phyloP scores from a whole-genome alignment of 2,113 vertebrate species.

The Pygoscelis adeliae region DNA sequence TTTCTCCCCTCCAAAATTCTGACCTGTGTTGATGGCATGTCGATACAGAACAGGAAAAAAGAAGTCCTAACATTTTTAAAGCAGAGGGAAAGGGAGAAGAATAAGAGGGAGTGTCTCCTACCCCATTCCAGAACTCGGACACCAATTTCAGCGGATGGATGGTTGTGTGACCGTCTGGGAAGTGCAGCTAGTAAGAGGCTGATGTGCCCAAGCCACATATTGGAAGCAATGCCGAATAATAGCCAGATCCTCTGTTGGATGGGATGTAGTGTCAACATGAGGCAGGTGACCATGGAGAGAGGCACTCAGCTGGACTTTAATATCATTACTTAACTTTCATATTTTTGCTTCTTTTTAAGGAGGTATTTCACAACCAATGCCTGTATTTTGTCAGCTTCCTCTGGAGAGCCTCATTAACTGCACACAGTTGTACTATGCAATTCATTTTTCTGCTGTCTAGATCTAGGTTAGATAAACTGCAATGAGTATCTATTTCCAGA shows the following conservation, averaged over 20 bases:
- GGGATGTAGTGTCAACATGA: background rate
- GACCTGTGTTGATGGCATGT: background rate
- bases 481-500: background rate
- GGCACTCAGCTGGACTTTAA: background rate
- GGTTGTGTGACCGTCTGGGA: background rate
- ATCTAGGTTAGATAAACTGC: conserved; percentile 18
- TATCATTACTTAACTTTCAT: background rate
- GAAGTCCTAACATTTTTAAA: background rate
- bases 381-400: background rate
- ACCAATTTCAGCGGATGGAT: fast-evolving
- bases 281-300: background rate
- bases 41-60: background rate
- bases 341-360: background rate
- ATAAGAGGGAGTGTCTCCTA: background rate
- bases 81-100: background rate
- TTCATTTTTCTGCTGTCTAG: conserved; percentile 11
- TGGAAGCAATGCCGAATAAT: background rate
- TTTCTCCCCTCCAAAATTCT: background rate
- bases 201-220: background rate
- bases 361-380: background rate
- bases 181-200: background rate
- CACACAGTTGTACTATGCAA: background rate
- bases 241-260: background rate
- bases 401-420: background rate
- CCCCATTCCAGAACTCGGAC: background rate